Evolutionary conservation across 2,888 invertebrate genomes (phyloP), one percentile per base, ranked within the genome.

Genomic region (Perizoma affinitatum): DNA sequence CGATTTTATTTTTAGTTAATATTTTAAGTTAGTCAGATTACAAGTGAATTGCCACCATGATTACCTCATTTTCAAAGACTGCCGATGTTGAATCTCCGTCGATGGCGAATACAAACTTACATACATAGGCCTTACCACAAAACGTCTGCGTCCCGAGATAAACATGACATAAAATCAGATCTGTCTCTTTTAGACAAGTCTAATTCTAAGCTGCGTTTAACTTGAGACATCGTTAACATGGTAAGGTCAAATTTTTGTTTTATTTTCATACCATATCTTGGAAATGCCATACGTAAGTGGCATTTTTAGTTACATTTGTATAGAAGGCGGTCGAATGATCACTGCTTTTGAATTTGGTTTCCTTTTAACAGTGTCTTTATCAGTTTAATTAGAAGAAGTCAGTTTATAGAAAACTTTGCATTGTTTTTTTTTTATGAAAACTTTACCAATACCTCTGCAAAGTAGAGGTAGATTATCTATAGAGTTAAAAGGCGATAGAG

Each of bases 401-500:
- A n/a, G n/a, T 38, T 11, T 38, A 6, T 38, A 38, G 7, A 38
- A 38, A 38, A 53, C 58, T 53, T 53, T 54, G 53, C 53, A 38
- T 22, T 36, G 42, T 52, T 47, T 42, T 46, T 46, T 51, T 45
- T 11, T 52, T 38, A 8, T 59, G 51, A 55, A 55, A 60, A 60
- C 60, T 60, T 60, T 60, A 60, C 60, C 60, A 60, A 55, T 52
- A 62, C 52, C 40, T 11, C 33, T 34, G 22, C 22, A 22, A 22
- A 22, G 22, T 22, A 22, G 22, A 38, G 38, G 38, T 38, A 38
- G 5, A 6, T 38, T 38, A 38, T 38, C 22, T 22, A 22, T 22
- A 22, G 22, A 22, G 1, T 22, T 22, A 22, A 22, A 22, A 22
- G 1, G 22, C 22, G 22, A 22, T 22, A 1, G 3, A 2, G 1